Percentiles rank a stretch among this genome's conserved stretches.
phyloP scores from a whole-genome alignment of 2,888 invertebrate genomes.

The Cyclophora albipunctata region DNA sequence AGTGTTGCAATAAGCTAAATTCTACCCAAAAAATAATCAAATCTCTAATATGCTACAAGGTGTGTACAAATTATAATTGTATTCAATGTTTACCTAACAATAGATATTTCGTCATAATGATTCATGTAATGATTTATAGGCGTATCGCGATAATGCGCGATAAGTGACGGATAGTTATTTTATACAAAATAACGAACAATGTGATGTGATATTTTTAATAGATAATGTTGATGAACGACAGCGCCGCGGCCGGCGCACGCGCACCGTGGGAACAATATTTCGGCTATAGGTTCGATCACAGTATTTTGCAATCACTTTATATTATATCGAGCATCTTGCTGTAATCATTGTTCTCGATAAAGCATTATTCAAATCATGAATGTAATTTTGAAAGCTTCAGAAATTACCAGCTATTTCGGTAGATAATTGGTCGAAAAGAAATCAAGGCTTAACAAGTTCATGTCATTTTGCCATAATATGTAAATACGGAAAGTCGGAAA shows the following conservation, averaged over 20 bases:
- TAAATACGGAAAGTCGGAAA: slow-evolving; percentile 21
- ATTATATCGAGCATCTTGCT: slow-evolving; percentile 27
- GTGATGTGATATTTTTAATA: slow-evolving; percentile 74
- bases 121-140: slow-evolving; percentile 63
- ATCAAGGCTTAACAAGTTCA: no score
- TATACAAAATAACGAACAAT: slow-evolving; percentile 71
- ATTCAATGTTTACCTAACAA: no score
- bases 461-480: no score
- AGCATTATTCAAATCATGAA: not conserved
- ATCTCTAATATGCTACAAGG: no score
- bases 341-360: slow-evolving; percentile 15
- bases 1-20: no score
- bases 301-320: slow-evolving; percentile 60
- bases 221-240: slow-evolving; percentile 73
- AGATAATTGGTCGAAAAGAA: no score
- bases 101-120: slow-evolving; percentile 48
- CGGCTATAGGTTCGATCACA: slow-evolving; percentile 44
- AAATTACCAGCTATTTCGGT: no score
- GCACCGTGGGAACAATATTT: slow-evolving; percentile 70
- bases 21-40: no score
- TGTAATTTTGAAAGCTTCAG: no score
- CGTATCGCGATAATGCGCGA: slow-evolving; percentile 57
- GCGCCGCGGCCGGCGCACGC: slow-evolving; percentile 41
- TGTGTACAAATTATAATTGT: no score
- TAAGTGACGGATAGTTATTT: slow-evolving; percentile 64